Evolutionary conservation across 2,888 invertebrate genomes (phyloP), one percentile per base, ranked within the genome.

Genomic region (Timandra comae): DNA sequence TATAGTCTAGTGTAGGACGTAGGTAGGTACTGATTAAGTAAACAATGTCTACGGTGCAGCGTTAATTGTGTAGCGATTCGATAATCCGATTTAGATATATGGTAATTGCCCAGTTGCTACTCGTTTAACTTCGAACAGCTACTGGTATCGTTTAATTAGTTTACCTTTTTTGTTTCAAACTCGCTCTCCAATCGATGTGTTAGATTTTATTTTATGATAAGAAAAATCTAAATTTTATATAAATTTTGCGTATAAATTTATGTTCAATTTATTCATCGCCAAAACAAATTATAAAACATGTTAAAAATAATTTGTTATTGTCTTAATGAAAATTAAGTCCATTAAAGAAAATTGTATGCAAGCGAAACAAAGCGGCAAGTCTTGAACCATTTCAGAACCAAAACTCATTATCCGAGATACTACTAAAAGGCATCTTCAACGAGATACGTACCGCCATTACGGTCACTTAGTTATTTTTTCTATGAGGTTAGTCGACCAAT

Each of bases 1-100:
- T 40, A 40, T 35, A 43, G 39, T 30, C 33, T 28, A 30, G 33
- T 40, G 38, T 41, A 35, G 33, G 34, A 39, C 34, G 34, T 16
- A 16, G 16, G 16, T 16, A 16, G 16, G 16, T 30, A 38, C 33
- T 36, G 43, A 46, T 43, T 43, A 41, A 42, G 40, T 38, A 40
- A 37, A 42, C 43, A 43, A 30, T 38, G 42, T 43, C 38, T 41
- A 57, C 59, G 53, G 61, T 64, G 65, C 68, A 55, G 52, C 60
- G 71, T 71, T 76, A 72, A 77, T 76, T 72, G 63, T 63, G 54
- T 56, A 54, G 58, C 48, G 44, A 38, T 59, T 48, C 55, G 56
- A 61, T 65, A 60, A 67, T 67, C 63, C 52, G 63, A 65, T 66
- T 58, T 51, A 64, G 63, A 62, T 65, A 59, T 52, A 54, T 55